Evolutionary conservation across 2,888 invertebrate species (phyloP).

Genomic region (Isoperla grammatica): DNA sequence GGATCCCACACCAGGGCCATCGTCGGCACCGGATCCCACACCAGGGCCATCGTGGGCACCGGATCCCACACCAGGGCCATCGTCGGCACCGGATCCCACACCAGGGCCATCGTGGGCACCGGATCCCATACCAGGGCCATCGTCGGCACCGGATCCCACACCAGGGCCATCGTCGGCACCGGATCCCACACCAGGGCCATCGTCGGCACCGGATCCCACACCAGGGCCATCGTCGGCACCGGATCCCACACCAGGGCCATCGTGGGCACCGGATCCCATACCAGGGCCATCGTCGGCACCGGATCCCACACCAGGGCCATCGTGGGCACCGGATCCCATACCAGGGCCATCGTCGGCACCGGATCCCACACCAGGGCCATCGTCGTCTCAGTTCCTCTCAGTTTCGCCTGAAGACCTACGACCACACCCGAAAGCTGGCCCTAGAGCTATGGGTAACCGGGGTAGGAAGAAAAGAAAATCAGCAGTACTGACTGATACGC

Average conservation of each 20-base stretch:
- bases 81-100: neutral
- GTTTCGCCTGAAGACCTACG: neutral
- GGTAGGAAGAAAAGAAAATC: too few species aligned
- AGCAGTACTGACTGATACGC: too few species aligned
- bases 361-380: neutral
- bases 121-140: too few species aligned
- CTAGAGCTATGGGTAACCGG: too few species aligned
- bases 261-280: neutral
- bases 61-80: neutral
- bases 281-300: neutral
- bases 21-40: neutral
- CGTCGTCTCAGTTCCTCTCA: too few species aligned
- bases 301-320: neutral
- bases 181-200: neutral
- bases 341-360: neutral
- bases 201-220: neutral
- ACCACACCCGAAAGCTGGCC: neutral
- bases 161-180: neutral
- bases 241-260: too few species aligned
- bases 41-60: neutral
- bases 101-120: too few species aligned
- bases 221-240: neutral
- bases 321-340: neutral
- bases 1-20: neutral
- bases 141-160: neutral